Evolutionary conservation across 2,797 vertebrate genomes (phyloP), one percentile per base, ranked within the genome.

Genomic region (Lindbergichthys nudifrons): DNA sequence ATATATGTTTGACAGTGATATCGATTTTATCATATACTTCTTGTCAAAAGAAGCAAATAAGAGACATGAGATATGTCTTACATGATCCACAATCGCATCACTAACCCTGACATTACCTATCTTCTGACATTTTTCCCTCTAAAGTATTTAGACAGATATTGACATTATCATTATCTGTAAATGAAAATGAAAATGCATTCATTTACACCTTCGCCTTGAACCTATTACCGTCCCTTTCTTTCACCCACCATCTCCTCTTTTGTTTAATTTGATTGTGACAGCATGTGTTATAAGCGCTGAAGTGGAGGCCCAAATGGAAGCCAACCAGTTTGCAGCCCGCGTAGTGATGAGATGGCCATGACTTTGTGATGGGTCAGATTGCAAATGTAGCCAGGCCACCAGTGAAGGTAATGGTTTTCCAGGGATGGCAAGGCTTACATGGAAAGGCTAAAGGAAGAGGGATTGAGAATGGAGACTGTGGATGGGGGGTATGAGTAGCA

Each of bases 351-450:
- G 82, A 77, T 89, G 82, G 73, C 75, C 67, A 3, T 76, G 81
- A 83, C 75, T 88, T 64, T 80, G 73, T 74, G 79, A 82, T 75
- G 81, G 86, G 83, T 91, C 84, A 85, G 80, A 90, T 89, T 89
- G 86, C 84, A 88, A 88, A 89, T 89, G 70, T 79, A 70, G 70
- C 77, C 65, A 63, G 77, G 78, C 78, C 66, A 65, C 65, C 57
- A 7, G 64, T 26, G 74, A 73, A 81, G 48, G 89, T 89, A 89
- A 92, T 89, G 87, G 88, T 90, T 92, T 92, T 91, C 89, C 83
- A 87, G 70, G 77, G 79, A 80, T 70, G 74, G 74, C 79, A 77
- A 78, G 74, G 88, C 83, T 89, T 90, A 87, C 67, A 73, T 9
- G 60, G 59, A 52, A 76, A 70, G 74, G 58, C 67, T 47, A n/a